phyloP scores from a whole-genome alignment of 2,797 vertebrate genomes.

The Sebastiscus tertius region DNA sequence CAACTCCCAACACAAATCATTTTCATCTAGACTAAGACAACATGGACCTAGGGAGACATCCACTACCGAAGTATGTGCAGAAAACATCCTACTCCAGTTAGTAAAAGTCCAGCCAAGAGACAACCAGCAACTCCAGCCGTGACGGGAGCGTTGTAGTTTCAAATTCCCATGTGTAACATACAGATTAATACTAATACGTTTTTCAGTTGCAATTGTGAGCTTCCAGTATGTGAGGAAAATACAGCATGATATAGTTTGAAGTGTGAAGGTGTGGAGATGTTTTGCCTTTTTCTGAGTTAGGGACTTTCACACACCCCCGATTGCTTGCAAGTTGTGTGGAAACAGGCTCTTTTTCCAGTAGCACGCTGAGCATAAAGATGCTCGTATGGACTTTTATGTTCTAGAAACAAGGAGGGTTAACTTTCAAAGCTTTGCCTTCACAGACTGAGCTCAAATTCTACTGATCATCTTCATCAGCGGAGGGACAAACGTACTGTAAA shows the following conservation, averaged over 20 bases:
- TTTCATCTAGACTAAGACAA: not conserved
- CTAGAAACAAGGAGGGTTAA: not conserved
- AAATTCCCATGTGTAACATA: not conserved
- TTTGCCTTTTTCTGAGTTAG: not conserved
- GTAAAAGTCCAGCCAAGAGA: not conserved
- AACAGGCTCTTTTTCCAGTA: not conserved
- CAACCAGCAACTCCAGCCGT: not conserved
- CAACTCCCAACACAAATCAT: not conserved
- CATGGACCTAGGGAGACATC: not conserved
- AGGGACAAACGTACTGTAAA: not conserved
- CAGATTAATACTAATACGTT: not conserved
- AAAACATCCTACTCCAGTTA: not conserved
- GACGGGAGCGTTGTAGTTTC: not conserved
- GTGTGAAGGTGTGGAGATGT: not conserved
- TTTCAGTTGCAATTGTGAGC: not conserved
- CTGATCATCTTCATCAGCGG: not conserved
- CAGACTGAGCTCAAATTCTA: not conserved
- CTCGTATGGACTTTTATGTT: not conserved
- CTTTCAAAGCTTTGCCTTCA: not conserved
- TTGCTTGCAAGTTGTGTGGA: not conserved
- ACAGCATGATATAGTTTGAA: not conserved
- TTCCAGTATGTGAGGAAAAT: not conserved
- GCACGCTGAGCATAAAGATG: not conserved
- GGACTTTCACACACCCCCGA: not conserved
- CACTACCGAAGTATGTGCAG: not conserved